These are phyloP conservation scores for Ichneumoninae sp. DNA, from an alignment of 2,888 invertebrate species.

Conservation along the genomic window DNA sequence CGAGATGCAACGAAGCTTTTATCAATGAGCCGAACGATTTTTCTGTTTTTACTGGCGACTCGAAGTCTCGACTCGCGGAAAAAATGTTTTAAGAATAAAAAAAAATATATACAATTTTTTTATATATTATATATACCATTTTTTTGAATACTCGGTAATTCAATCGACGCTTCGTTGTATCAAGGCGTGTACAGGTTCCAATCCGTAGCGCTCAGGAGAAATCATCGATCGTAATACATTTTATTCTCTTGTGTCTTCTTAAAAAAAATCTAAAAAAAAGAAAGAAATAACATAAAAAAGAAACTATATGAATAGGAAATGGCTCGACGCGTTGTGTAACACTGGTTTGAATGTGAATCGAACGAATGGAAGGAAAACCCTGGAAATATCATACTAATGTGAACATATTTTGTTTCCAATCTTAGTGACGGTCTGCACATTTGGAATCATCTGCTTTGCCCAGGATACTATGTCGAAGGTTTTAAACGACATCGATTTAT, in stretches of 20 bases:
- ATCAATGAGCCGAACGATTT: neutral
- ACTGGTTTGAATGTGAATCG: slow-evolving; percentile 72
- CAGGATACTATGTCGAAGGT: slow-evolving; percentile 83
- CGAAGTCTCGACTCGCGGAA: neutral
- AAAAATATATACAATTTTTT: neutral
- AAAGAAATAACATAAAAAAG: slow-evolving; percentile 3
- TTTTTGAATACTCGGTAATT: neutral
- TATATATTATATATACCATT: neutral
- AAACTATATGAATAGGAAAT: slow-evolving; percentile 44
- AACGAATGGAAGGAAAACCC: slow-evolving; percentile 75
- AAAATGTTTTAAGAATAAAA: neutral
- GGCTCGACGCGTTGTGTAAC: slow-evolving; percentile 53
- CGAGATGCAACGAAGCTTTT: slow-evolving; percentile 10
- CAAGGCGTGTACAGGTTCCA: slow-evolving; percentile 23
- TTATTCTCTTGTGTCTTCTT: neutral
- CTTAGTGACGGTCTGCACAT: slow-evolving; percentile 83
- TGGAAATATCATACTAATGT: slow-evolving; percentile 82
- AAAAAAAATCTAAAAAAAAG: slow-evolving; percentile 5
- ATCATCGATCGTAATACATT: slow-evolving; percentile 29
- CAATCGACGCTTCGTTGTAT: slow-evolving; percentile 20
- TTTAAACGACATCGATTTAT: slow-evolving; percentile 70
- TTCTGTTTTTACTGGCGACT: neutral
- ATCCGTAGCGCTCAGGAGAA: slow-evolving; percentile 34
- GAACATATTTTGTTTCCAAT: slow-evolving; percentile 83
- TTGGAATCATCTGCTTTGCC: slow-evolving; percentile 83